Evolutionary conservation across 1,140 invertebrate genomes (phyloP).

Genomic region (Leptestheria dahalacensis): DNA sequence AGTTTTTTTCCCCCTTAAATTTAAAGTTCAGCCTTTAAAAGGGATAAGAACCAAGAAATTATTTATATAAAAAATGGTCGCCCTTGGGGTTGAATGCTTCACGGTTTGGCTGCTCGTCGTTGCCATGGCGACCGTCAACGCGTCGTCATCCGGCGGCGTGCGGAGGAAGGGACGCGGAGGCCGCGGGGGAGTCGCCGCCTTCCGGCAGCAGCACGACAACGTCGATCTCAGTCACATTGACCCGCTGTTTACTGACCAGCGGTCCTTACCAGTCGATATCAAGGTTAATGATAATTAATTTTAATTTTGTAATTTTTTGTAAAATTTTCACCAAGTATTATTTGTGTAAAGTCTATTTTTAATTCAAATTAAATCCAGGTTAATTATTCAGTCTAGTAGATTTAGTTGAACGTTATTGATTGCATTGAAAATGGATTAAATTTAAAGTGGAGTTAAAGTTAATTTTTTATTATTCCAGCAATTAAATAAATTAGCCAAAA

Average conservation of each 20-base stretch:
- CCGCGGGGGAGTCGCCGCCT: background rate
- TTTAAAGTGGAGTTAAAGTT: too few relatives aligned
- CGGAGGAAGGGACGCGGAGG: background rate
- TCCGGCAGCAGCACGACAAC: background rate
- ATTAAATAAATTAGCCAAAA: too few relatives aligned
- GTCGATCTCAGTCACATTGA: background rate
- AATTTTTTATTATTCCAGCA: too few relatives aligned
- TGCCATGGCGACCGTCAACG: background rate
- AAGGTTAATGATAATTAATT: background rate
- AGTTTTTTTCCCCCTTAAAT: background rate
- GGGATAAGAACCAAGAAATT: background rate
- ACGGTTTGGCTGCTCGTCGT: background rate
- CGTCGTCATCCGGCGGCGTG: background rate
- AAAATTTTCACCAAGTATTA: background rate
- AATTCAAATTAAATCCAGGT: too few relatives aligned
- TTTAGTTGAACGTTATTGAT: too few relatives aligned
- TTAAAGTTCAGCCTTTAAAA: background rate
- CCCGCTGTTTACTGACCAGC: conserved; percentile 7
- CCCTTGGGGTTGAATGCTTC: background rate
- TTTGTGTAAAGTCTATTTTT: background rate
- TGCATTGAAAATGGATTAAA: too few relatives aligned
- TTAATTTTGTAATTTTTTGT: background rate
- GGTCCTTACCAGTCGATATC: background rate
- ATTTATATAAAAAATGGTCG: background rate
- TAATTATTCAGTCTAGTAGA: too few relatives aligned